Evolutionary conservation across 2,888 invertebrate genomes (phyloP), one percentile per base, ranked within the genome.

Genomic region (Perizoma flavofasciatum): DNA sequence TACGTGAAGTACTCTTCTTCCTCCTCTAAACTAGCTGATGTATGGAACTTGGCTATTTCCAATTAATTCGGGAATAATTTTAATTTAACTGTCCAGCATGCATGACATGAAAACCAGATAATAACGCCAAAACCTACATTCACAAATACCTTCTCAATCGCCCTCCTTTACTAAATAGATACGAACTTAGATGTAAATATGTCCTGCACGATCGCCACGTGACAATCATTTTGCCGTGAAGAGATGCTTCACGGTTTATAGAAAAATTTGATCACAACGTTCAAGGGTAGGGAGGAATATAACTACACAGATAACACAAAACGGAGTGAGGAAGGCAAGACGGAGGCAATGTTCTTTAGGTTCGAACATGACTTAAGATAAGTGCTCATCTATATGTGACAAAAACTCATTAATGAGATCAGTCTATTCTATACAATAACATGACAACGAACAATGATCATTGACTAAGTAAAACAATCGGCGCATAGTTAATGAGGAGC

Each of bases 401-500:
- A 68, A 75, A 71, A 73, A 73, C 79, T 77, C 73, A 81, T 78
- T 78, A 81, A 78, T 77, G 73, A 79, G 81, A 77, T 75, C 75
- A 72, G 70, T 60, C 53, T 51, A 73, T 79, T 22, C 22, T 74
- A 82, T 77, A 82, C 69, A 72, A 73, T 77, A 77, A 80, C 78
- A 78, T 74, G 75, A 70, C 72, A 61, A 74, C 72, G 74, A 75
- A 86, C 86, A 88, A 86, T 82, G 79, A 81, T 76, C 70, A 78
- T 71, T 70, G 74, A 67, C 77, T 72, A 76, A 71, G 72, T 72
- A 75, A 78, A 73, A 84, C 81, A 81, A 83, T 81, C 82, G 77
- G 73, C 76, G 85, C 85, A 85, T 88, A 83, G 79, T 76, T 81
- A 88, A 88, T 85, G 79, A 84, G 82, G 71, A 70, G 78, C 73